A percentile compares a stretch with the other conserved stretches of the same genome.
phyloP scores from a whole-genome alignment of 2,113 vertebrate genomes.

The Neogale vison region DNA sequence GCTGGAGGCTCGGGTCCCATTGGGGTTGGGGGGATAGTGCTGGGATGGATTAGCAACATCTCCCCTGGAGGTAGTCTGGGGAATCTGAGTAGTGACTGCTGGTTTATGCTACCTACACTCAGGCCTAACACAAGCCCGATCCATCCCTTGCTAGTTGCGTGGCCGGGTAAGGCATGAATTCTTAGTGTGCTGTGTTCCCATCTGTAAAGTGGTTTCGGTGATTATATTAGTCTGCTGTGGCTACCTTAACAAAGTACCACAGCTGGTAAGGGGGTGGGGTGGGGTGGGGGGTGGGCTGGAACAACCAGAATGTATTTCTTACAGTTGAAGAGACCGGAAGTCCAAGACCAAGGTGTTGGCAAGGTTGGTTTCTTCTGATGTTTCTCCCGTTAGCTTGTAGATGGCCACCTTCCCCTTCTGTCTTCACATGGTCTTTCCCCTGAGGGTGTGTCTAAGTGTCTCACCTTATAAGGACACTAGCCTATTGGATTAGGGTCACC shows the following conservation, averaged over 20 bases:
- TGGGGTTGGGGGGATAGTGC: not conserved
- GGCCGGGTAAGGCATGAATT: not conserved
- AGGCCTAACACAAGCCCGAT: not conserved
- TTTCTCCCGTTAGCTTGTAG: not conserved
- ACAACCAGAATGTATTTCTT: not conserved
- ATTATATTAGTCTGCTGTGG: not conserved
- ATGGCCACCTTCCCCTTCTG: accelerated
- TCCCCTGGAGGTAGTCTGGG: not conserved
- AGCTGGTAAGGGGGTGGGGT: not conserved
- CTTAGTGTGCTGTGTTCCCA: not conserved
- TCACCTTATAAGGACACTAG: not conserved
- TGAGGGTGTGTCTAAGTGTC: not conserved
- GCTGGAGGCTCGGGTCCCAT: not conserved
- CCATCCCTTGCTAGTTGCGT: not conserved
- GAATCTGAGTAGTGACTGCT: accelerated
- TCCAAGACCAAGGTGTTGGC: not conserved
- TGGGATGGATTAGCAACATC: not conserved
- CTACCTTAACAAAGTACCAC: not conserved
- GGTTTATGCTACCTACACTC: not conserved
- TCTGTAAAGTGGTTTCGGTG: not conserved
- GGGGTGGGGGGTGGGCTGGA: not conserved
- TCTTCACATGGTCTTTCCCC: not conserved
- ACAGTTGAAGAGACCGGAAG: not conserved
- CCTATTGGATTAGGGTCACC: accelerated
- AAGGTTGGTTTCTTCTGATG: not conserved